Conservation (phyloP, 1,140 invertebrate genomes). For the Zaprionus taronus region DNA sequence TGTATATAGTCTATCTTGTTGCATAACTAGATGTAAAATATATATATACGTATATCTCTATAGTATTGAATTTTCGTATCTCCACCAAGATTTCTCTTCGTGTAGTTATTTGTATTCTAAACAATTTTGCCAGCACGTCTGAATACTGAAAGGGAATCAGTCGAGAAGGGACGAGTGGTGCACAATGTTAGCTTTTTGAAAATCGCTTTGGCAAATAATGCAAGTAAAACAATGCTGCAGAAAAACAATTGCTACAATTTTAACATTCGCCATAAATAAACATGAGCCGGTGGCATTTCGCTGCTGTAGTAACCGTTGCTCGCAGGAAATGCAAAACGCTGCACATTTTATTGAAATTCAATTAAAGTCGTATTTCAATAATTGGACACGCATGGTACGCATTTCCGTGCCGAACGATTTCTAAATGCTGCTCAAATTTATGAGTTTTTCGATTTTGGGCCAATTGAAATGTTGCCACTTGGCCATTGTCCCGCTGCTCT, state of each 20-base stretch:
- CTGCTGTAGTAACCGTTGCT: neutral
- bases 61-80: neutral
- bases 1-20: too few species aligned
- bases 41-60: too few species aligned
- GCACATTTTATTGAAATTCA: conserved; percentile 82
- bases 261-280: conserved; percentile 79
- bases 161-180: neutral
- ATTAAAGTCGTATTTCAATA: conserved; percentile 83
- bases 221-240: conserved; percentile 59
- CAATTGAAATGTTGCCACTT: conserved; percentile 79
- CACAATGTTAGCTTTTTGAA: conserved; percentile 8
- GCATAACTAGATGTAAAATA: too few species aligned
- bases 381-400: conserved; percentile 80
- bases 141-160: neutral
- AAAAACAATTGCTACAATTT: conserved; percentile 68
- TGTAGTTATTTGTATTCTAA: conserved; percentile 53
- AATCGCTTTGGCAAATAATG: conserved; percentile 69
- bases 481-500: conserved; percentile 30
- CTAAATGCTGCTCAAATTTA: conserved; percentile 74
- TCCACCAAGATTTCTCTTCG: neutral
- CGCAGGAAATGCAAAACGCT: conserved; percentile 62
- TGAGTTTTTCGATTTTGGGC: conserved; percentile 71
- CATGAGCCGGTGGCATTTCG: conserved; percentile 62
- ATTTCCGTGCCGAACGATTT: conserved; percentile 71
- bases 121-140: conserved; percentile 37